Percentiles rank a stretch among this genome's conserved stretches.
phyloP scores from a whole-genome alignment of 53 echinoderm and acorn worm genomes.

The Antedon mediterranea region DNA sequence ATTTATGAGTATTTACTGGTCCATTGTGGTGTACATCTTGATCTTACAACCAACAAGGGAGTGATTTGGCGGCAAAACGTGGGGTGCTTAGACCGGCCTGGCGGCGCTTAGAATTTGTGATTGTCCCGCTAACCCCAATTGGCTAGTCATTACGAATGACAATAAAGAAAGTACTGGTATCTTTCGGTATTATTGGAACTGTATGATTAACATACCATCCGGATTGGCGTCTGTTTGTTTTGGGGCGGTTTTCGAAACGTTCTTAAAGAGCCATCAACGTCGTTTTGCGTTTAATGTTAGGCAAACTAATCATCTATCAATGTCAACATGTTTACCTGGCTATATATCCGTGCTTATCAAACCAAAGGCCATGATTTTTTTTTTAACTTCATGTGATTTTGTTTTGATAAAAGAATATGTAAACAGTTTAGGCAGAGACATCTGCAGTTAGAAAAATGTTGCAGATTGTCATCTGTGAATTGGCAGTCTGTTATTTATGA shows the following conservation, averaged over 20 bases:
- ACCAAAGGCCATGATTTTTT: neutral
- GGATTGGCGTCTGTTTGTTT: neutral
- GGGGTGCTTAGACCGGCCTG: neutral
- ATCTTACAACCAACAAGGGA: neutral
- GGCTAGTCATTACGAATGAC: neutral
- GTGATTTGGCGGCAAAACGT: neutral
- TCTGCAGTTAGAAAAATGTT: neutral
- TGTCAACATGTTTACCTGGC: neutral
- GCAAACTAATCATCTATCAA: neutral
- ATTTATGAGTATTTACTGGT: neutral
- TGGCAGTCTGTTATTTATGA: neutral
- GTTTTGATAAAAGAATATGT: neutral
- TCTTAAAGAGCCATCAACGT: neutral
- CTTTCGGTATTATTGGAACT: neutral
- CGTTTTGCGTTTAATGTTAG: neutral
- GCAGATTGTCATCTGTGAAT: neutral
- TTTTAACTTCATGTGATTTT: neutral
- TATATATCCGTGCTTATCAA: neutral
- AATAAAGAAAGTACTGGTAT: neutral
- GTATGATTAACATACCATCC: neutral
- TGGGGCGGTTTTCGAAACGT: neutral
- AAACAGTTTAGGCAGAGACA: neutral
- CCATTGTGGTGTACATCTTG: neutral
- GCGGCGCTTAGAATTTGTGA: neutral
- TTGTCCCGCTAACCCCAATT: neutral